phyloP scores from a whole-genome alignment of 2,113 vertebrate species.

The Neogale vison region DNA sequence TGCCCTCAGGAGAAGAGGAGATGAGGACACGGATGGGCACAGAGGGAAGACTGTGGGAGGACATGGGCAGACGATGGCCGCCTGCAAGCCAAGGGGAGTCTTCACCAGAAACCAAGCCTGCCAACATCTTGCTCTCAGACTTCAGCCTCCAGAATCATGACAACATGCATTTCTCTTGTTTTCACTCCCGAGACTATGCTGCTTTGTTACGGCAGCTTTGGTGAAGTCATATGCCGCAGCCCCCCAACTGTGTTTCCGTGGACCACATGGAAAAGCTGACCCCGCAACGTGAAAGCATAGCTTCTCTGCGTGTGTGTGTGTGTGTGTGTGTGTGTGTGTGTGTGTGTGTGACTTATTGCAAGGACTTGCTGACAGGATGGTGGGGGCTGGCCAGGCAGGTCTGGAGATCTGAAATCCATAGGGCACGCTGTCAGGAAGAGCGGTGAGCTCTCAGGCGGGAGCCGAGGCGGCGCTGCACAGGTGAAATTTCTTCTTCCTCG shows the following conservation, averaged over 20 bases:
- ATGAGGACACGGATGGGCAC: neutral
- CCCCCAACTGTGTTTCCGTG: neutral
- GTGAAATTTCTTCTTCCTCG: neutral
- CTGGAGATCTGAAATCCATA: neutral
- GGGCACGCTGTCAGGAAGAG: neutral
- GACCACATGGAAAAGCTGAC: neutral
- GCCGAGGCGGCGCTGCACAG: rapidly evolving
- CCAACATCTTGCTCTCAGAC: neutral
- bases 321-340: too few relatives aligned
- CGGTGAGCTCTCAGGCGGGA: too few relatives aligned
- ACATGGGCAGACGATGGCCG: neutral
- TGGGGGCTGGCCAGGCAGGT: neutral
- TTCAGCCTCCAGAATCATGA: neutral
- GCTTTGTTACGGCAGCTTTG: too few relatives aligned
- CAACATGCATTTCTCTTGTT: neutral
- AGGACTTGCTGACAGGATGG: neutral
- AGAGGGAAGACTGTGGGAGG: too few relatives aligned
- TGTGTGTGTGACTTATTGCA: neutral
- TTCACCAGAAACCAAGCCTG: neutral
- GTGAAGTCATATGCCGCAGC: neutral
- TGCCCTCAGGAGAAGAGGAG: neutral
- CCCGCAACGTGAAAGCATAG: neutral
- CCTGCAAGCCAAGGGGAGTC: too few relatives aligned
- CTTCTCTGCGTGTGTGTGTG: neutral
- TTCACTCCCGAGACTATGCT: neutral